A percentile compares a stretch with the other conserved stretches of the same genome.
Evolutionary conservation across 2,888 invertebrate species (phyloP).

Genomic region (Acheta domesticus): DNA sequence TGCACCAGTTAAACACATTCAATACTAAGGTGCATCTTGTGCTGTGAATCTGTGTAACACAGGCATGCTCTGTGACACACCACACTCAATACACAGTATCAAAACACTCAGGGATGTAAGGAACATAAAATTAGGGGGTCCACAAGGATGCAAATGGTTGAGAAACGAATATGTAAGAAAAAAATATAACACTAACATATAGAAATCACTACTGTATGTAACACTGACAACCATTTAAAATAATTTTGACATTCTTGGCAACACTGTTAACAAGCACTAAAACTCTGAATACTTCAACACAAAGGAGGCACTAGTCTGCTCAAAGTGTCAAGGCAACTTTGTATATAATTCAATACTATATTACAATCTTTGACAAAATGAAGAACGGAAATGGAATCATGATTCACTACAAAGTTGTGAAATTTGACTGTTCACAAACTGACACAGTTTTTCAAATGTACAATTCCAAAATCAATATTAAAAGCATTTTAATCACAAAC

Average conservation of each 20-base stretch:
- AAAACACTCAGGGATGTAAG: neutral
- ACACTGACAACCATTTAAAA: neutral
- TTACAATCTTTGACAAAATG: neutral
- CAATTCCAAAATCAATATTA: too few species aligned
- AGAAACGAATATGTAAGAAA: neutral
- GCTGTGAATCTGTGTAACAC: neutral
- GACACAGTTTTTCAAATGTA: neutral
- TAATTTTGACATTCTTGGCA: slow-evolving; percentile 1
- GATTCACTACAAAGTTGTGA: neutral
- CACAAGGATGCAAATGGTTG: neutral
- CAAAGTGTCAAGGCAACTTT: slow-evolving; percentile 3
- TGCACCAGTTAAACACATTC: neutral
- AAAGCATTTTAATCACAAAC: too few species aligned
- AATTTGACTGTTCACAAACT: neutral
- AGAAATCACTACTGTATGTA: slow-evolving; percentile 18
- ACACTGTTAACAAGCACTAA: slow-evolving; percentile 5
- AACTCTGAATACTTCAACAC: slow-evolving; percentile 6
- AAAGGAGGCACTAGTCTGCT: slow-evolving; percentile 4
- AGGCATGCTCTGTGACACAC: neutral
- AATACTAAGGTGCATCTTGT: neutral
- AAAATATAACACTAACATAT: neutral
- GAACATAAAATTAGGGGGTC: neutral
- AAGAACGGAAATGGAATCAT: neutral
- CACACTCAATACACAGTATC: neutral
- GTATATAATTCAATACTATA: neutral